Conservation (phyloP, 2,888 invertebrate species). For the Cetonia aurata region DNA sequence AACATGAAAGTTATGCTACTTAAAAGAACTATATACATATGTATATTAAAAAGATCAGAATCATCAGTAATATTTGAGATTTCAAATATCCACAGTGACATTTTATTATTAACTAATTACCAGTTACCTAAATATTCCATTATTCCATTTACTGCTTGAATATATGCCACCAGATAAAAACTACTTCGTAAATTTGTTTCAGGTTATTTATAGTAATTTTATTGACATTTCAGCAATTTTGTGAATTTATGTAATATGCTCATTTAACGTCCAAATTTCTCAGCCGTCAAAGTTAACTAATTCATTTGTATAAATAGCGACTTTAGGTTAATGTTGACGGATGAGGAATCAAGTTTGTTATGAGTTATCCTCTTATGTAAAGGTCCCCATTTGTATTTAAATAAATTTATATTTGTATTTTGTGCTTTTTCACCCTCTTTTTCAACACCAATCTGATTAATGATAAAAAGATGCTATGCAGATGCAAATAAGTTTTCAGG, state of each 20-base stretch:
- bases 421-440: conserved; percentile 26
- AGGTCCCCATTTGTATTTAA: conserved; percentile 65
- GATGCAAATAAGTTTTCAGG: conserved; percentile 94
- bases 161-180: conserved; percentile 26
- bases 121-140: conserved; percentile 29
- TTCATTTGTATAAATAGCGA: conserved; percentile 51
- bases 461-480: too few species aligned
- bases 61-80: conserved; percentile 26
- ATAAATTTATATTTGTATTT: conserved; percentile 66
- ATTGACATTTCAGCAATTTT: conserved; percentile 40
- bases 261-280: conserved; percentile 43
- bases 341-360: conserved; percentile 59
- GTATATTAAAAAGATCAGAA: conserved; percentile 24
- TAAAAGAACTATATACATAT: conserved; percentile 20
- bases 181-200: conserved; percentile 40
- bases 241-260: conserved; percentile 42
- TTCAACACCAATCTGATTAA: not conserved
- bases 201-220: conserved; percentile 51
- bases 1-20: conserved; percentile 19
- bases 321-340: conserved; percentile 55
- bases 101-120: conserved; percentile 23
- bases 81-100: conserved; percentile 4
- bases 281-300: conserved; percentile 55
- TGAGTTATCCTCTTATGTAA: conserved; percentile 62
- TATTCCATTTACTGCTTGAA: conserved; percentile 34